These are phyloP conservation scores for Drosophila sechellia DNA, from an alignment of 1,140 invertebrate species.

Conservation along the genomic window DNA sequence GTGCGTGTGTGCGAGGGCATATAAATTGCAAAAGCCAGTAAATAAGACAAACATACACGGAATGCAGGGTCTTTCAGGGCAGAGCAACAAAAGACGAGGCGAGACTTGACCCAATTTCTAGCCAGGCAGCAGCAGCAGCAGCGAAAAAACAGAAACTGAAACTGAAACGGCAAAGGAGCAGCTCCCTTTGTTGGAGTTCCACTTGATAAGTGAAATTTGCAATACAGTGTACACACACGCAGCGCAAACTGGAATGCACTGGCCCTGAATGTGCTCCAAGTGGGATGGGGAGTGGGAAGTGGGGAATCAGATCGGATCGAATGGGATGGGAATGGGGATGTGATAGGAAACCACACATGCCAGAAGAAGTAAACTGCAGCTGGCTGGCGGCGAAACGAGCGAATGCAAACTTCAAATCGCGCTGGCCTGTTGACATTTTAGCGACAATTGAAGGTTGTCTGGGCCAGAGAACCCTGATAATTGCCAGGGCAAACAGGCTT, in stretches of 20 bases:
- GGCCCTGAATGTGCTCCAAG: conserved; percentile 37
- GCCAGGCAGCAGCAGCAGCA: conserved; percentile 5
- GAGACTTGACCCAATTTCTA: conserved; percentile 76
- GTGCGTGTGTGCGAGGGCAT: conserved; percentile 17
- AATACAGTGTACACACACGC: conserved; percentile 26
- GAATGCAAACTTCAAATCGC: conserved; percentile 38
- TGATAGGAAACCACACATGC: conserved; percentile 11
- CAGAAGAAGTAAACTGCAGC: conserved; percentile 18
- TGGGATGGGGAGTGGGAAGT: neutral
- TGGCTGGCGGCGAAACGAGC: conserved; percentile 27
- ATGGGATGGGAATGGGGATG: neutral
- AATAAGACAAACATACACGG: conserved; percentile 48
- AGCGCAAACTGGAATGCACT: conserved; percentile 53
- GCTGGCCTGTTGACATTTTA: conserved; percentile 38
- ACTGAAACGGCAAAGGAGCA: conserved; percentile 22
- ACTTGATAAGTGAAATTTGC: conserved; percentile 71
- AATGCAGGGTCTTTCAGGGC: conserved; percentile 3
- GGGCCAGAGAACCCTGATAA: conserved; percentile 26
- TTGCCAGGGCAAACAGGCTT: conserved; percentile 25
- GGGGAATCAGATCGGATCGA: neutral
- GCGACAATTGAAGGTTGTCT: conserved; percentile 56
- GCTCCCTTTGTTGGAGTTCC: conserved; percentile 73
- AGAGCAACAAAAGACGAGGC: conserved; percentile 36
- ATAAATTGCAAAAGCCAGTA: conserved; percentile 42
- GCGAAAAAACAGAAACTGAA: conserved; percentile 2